Evolutionary conservation across 2,888 invertebrate species (phyloP).

Genomic region (Idaea dimidiata): DNA sequence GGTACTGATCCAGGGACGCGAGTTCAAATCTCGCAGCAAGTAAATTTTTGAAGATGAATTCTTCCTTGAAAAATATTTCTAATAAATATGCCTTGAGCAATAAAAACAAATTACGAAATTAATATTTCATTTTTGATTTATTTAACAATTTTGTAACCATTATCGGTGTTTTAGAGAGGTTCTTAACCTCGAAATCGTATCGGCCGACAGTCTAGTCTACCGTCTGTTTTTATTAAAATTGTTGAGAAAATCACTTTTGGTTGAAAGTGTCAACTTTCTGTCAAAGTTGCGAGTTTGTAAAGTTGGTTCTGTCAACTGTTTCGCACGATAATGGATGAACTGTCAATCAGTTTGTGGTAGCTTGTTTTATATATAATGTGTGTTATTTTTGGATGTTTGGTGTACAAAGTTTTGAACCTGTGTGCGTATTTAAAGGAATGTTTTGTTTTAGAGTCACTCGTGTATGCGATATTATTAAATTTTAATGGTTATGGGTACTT

Average conservation of each 20-base stretch:
- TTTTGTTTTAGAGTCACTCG: background rate
- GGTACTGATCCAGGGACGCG: too few species aligned
- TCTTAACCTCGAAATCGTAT: too few species aligned
- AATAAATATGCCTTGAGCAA: too few species aligned
- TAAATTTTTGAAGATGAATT: too few species aligned
- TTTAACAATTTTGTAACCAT: too few species aligned
- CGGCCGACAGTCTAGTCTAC: background rate
- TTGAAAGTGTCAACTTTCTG: conserved; percentile 25
- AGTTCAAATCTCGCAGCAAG: too few species aligned
- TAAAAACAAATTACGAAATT: too few species aligned
- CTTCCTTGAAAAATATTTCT: too few species aligned
- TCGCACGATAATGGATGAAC: conserved; percentile 35
- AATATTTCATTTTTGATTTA: too few species aligned
- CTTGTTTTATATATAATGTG: conserved; percentile 17
- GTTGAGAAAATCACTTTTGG: conserved; percentile 28
- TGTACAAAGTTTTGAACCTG: background rate
- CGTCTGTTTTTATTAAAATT: conserved; percentile 1
- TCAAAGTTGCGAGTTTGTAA: conserved; percentile 26
- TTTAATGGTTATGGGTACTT: too few species aligned
- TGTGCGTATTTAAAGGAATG: background rate
- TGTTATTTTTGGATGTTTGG: conserved; percentile 7
- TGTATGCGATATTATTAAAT: too few species aligned
- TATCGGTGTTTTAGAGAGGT: too few species aligned
- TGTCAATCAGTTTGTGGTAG: conserved; percentile 36
- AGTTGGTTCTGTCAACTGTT: background rate